phyloP scores from a whole-genome alignment of 2,113 vertebrate species.

The Nannobrachium achirus region DNA sequence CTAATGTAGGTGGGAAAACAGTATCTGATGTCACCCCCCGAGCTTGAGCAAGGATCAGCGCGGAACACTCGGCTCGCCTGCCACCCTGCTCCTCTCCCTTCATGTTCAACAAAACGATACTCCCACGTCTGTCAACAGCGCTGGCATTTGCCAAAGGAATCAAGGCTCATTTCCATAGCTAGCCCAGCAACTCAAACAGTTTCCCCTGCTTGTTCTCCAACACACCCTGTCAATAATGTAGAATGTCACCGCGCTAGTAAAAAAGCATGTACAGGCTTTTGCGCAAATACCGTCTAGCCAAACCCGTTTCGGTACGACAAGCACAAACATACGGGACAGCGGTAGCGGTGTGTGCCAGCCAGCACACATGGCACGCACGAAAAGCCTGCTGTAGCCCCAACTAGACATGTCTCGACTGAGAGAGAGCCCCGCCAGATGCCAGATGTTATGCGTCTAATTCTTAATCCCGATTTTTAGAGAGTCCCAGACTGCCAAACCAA shows the following conservation, averaged over 20 bases:
- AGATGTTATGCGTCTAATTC: too few species aligned
- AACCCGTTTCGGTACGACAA: conserved; percentile 28
- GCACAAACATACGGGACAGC: conserved; percentile 16
- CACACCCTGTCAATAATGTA: conserved; percentile 10
- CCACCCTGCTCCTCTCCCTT: conserved; percentile 17
- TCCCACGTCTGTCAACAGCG: conserved; percentile 36
- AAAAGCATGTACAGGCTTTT: conserved; percentile 1
- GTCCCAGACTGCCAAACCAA: too few species aligned
- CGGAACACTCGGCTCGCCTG: conserved; percentile 26
- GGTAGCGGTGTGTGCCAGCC: background rate
- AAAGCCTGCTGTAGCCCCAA: too few species aligned
- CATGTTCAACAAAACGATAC: conserved; percentile 24
- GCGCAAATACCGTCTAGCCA: conserved; percentile 20
- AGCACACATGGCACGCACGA: background rate
- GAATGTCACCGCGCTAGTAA: conserved; percentile 33
- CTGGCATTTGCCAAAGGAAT: conserved; percentile 11
- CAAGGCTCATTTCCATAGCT: background rate
- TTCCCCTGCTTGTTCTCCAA: conserved; percentile 7
- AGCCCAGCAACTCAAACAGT: conserved; percentile 1
- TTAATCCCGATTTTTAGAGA: too few species aligned
- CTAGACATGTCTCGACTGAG: too few species aligned
- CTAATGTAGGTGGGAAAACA: background rate
- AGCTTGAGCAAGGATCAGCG: conserved; percentile 47
- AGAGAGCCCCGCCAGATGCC: too few species aligned
- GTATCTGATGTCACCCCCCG: conserved; percentile 37